A percentile compares a stretch with the other conserved stretches of the same genome.
Evolutionary conservation across 1,140 invertebrate species (phyloP).

Genomic region (Drosophila sucinea): DNA sequence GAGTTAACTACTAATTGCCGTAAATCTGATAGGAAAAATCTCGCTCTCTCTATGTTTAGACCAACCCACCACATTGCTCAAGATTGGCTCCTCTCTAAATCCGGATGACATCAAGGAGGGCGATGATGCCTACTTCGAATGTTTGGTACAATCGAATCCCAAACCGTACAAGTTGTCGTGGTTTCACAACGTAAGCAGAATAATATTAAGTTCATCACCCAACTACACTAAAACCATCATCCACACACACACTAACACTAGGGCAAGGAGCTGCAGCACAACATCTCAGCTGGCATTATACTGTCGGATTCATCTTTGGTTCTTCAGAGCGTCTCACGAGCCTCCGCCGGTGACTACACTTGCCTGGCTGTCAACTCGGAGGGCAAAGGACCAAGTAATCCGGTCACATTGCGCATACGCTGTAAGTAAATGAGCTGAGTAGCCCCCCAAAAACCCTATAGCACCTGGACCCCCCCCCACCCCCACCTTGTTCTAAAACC

Average conservation of each 20-base stretch:
- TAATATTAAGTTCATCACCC: slow-evolving; percentile 24
- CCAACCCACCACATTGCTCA: slow-evolving; percentile 89
- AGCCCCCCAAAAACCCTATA: slow-evolving; percentile 15
- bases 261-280: slow-evolving; percentile 91
- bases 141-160: slow-evolving; percentile 91
- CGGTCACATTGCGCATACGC: slow-evolving; percentile 90
- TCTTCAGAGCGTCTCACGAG: slow-evolving; percentile 90
- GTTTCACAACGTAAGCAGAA: slow-evolving; percentile 91
- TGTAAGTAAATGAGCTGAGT: slow-evolving; percentile 87
- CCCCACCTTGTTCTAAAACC: neutral
- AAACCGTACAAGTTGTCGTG: slow-evolving; percentile 91
- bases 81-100: slow-evolving; percentile 91
- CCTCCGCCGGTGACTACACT: slow-evolving; percentile 91
- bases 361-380: slow-evolving; percentile 92
- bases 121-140: slow-evolving; percentile 92
- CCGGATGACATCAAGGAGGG: slow-evolving; percentile 93
- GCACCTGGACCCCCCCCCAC: neutral
- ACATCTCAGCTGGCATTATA: slow-evolving; percentile 90
- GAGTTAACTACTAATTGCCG: slow-evolving; percentile 51
- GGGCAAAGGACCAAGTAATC: slow-evolving; percentile 91
- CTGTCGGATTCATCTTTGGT: slow-evolving; percentile 92
- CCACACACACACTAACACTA: slow-evolving; percentile 64
- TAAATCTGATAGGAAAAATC: slow-evolving; percentile 26
- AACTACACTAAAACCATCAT: slow-evolving; percentile 11
- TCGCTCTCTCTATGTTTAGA: slow-evolving; percentile 83